Base-by-base conservation (phyloP, 2,113 vertebrate species). In the Micromys minutus region DNA sequence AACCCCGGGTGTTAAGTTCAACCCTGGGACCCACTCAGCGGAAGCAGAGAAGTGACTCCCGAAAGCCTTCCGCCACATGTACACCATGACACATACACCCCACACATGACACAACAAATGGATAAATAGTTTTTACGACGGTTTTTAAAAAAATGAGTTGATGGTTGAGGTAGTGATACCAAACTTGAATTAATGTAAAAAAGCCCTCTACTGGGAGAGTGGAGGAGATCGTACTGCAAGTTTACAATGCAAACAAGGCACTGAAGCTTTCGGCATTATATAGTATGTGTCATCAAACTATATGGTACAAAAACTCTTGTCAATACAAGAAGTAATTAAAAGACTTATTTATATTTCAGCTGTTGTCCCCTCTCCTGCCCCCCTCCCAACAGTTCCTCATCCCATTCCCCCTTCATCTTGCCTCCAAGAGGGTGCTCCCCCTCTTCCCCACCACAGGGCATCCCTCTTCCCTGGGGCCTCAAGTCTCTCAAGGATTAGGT, bases 111-210 rank as follows among this genome's bases (percentile, higher is more conserved):
- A 81, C 21, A 80, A 80, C 52, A 39, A 19, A 36, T 21, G 19
- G n/a, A 57, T 13, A 24, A 79, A 21, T 79, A 17, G 1, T 21
- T 50, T 4, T 36, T 36, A 57, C 26, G 13, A 13, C 0, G 10
- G 63, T 31, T 24, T 39, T 50, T n/a, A n/a, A n/a, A n/a, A 75
- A 31, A 69, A 45, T 3, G 74, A 90, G 86, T 34, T 50, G 71
- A 61, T 89, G 65, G 47, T 79, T 94, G 39, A 39, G 75, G 67
- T 69, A 71, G 26, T 45, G 80, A 85, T 52, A 87, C 74, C 79
- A 95, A 93, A 94, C 26, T 52, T 80, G 92, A 93, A 95, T 74
- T 93, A 89, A 93, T 94, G 89, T 39, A 59, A 90, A 84, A 86
- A 94, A 34, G 34, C 72, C 93, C 57, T 91, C 83, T 90, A 71